These are phyloP conservation scores for Alviniconcha marisindica DNA, from an alignment of 1,140 invertebrate genomes.

Conservation along the genomic window DNA sequence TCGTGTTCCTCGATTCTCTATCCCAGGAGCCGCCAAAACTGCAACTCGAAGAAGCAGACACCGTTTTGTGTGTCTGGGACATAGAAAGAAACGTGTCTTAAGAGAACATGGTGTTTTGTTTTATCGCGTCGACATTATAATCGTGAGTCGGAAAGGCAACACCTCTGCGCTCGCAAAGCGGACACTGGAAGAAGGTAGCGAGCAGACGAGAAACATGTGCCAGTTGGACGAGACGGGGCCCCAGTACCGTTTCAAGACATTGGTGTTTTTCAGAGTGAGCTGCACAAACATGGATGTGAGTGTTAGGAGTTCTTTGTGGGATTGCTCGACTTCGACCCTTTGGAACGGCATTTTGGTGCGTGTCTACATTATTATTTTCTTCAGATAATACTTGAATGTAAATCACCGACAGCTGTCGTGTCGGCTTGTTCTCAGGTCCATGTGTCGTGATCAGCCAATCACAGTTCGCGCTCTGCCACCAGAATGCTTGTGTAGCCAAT, in stretches of 20 bases:
- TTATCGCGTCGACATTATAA: constrained; percentile 12
- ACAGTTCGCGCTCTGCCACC: neutral
- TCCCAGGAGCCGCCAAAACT: neutral
- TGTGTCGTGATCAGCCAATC: constrained; percentile 22
- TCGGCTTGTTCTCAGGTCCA: neutral
- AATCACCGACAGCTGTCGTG: constrained; percentile 32
- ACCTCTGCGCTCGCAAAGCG: constrained; percentile 20
- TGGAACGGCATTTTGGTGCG: neutral
- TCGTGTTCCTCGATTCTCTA: constrained; percentile 1
- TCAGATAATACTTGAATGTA: constrained; percentile 14
- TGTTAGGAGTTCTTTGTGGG: constrained; percentile 1
- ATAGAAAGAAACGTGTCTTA: too few species aligned
- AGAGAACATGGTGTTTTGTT: neutral
- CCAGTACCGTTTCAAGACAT: neutral
- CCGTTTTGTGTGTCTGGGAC: too few species aligned
- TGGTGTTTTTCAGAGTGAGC: constrained; percentile 3
- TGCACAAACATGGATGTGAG: constrained; percentile 10
- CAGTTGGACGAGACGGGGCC: constrained; percentile 25
- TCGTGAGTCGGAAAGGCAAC: constrained; percentile 15
- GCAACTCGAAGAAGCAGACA: neutral
- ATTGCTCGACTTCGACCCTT: neutral
- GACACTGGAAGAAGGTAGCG: constrained; percentile 25
- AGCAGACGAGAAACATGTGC: constrained; percentile 32
- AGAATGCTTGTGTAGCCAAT: constrained; percentile 30
- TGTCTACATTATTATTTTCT: neutral